Percentiles rank a stretch among this genome's conserved stretches.
These are phyloP conservation scores for Casuarius casuarius DNA, from an alignment of 2,113 vertebrate genomes.

Conservation along the genomic window DNA sequence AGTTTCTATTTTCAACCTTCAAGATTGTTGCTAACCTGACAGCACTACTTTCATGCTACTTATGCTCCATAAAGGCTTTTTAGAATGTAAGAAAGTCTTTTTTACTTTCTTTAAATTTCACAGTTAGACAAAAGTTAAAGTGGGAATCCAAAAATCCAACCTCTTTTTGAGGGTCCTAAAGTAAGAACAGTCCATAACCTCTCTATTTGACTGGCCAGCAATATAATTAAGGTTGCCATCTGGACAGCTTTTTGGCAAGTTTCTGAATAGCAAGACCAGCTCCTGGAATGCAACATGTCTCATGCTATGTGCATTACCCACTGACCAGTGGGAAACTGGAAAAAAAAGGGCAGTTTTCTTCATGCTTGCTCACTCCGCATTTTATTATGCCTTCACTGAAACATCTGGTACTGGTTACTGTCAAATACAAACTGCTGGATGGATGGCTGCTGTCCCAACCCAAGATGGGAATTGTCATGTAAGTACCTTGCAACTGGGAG, in stretches of 20 bases:
- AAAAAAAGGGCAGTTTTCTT: background rate
- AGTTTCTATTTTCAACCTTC: background rate
- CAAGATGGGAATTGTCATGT: background rate
- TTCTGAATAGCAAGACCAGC: background rate
- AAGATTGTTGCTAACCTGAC: background rate
- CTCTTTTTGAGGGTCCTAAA: background rate
- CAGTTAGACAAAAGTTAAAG: background rate
- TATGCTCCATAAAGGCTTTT: background rate
- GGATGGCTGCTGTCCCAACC: slow-evolving; percentile 24
- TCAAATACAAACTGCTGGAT: slow-evolving; percentile 29
- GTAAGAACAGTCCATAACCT: background rate
- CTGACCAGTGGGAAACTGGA: background rate
- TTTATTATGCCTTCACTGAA: background rate
- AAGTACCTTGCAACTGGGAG: background rate
- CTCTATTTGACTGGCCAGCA: background rate
- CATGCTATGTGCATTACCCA: background rate
- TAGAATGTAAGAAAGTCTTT: background rate
- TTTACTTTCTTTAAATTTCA: background rate
- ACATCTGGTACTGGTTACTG: slow-evolving; percentile 56
- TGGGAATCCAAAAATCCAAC: background rate
- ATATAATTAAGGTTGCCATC: background rate
- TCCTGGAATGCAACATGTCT: background rate
- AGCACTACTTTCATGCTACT: background rate
- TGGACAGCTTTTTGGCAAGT: background rate
- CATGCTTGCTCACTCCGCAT: background rate